Base-by-base conservation (phyloP, 2,888 invertebrate genomes). In the Plagodis pulveraria region DNA sequence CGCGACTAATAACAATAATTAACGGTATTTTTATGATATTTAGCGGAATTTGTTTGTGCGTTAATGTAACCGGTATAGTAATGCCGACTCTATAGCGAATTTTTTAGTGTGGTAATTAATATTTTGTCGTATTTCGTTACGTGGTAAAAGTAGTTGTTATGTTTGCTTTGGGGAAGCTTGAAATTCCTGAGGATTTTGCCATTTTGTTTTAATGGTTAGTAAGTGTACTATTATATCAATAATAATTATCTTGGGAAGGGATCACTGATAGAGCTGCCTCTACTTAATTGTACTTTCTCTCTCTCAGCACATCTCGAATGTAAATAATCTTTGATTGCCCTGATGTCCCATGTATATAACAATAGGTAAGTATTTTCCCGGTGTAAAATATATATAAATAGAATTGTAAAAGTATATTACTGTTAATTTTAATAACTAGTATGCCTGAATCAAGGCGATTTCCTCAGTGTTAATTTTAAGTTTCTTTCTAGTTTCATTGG, bases 21-120 rank as follows among this genome's bases (percentile, higher is more conserved):
- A 35, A 56, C 51, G 62, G 36, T 59, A 48, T 50, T 65, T 55
- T 52, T 41, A 56, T 48, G 62, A 32, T 59, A 48, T 50, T 65
- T 69, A 69, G 69, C 62, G 62, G 56, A 69, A 67, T 59, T 67
- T 60, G 60, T 67, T 69, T 87, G 81, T 81, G 83, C 78, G 74
- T 76, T 59, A 70, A 69, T 76, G 71, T 80, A 77, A 41, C 75
- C 75, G 77, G 78, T 79, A 59, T 9, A 40, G 33, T 73, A 77
- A 76, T 79, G 74, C 83, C 77, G 80, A 67, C 69, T 85, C 80
- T 66, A 77, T 91, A 91, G 91, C 81, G 82, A 91, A 91, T 88
- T 91, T 85, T 90, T 90, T 89, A 87, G 89, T 82, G 84, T 88
- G 81, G 84, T 89, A 87, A 84, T 76, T 89, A 87, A 84, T 76